A percentile compares a stretch with the other conserved stretches of the same genome.
Conservation (phyloP, 1,140 invertebrate species). For the Dufourea novaeangliae region DNA sequence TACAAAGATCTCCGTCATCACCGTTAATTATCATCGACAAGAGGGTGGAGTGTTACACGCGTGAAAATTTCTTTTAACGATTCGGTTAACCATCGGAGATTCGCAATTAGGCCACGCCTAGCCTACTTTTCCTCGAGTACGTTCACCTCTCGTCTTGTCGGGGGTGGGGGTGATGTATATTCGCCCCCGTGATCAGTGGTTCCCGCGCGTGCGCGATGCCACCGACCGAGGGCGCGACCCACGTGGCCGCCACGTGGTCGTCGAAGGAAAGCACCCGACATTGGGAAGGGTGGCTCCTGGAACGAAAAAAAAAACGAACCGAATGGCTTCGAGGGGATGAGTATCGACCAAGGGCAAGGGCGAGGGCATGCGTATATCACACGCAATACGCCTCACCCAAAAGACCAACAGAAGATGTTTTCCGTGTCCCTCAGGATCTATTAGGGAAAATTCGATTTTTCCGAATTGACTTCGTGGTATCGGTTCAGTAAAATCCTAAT, state of each 20-base stretch:
- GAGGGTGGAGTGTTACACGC: neutral
- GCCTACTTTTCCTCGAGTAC: slow-evolving; percentile 68
- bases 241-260: slow-evolving; percentile 75
- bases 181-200: slow-evolving; percentile 47
- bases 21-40: neutral
- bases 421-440: neutral
- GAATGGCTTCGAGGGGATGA: slow-evolving; percentile 72
- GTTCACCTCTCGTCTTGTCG: slow-evolving; percentile 59
- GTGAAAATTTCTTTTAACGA: slow-evolving; percentile 21
- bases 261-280: slow-evolving; percentile 41
- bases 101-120: slow-evolving; percentile 71
- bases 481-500: no score
- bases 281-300: slow-evolving; percentile 49
- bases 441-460: no score
- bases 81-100: slow-evolving; percentile 26
- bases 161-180: slow-evolving; percentile 27
- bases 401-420: slow-evolving; percentile 37
- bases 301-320: slow-evolving; percentile 48
- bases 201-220: slow-evolving; percentile 65
- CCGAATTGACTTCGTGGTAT: neutral
- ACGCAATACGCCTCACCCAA: slow-evolving; percentile 50
- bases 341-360: slow-evolving; percentile 81
- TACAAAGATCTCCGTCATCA: no score
- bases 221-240: slow-evolving; percentile 36
- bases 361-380: slow-evolving; percentile 76